Conservation (phyloP, 2,113 vertebrate species). For the Eptesicus fuscus region DNA sequence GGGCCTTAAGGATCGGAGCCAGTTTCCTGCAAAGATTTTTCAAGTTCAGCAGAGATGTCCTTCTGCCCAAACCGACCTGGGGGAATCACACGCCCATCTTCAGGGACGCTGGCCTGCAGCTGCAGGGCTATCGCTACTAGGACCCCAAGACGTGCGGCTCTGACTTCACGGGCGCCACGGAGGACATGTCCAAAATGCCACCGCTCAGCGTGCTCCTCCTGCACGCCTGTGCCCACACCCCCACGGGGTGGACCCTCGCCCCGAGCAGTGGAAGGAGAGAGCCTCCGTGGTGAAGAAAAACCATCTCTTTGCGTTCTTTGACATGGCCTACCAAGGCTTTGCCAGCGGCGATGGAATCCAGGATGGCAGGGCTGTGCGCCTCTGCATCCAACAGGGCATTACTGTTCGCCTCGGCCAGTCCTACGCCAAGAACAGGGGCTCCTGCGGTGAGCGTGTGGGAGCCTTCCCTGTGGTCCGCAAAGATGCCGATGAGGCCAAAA, state of each 20-base stretch:
- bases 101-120: conserved; percentile 93
- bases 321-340: conserved; percentile 99
- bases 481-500: conserved; percentile 92
- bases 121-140: conserved; percentile 94
- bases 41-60: conserved; percentile 88
- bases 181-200: conserved; percentile 97
- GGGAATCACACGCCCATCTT: conserved; percentile 98
- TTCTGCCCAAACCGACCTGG: conserved; percentile 96
- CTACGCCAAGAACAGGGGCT: conserved; percentile 98
- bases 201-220: conserved; percentile 92
- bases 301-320: conserved; percentile 94
- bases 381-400: conserved; percentile 95
- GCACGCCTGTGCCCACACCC: conserved; percentile 97
- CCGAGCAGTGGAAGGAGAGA: conserved; percentile 96
- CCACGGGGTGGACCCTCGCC: conserved; percentile 96
- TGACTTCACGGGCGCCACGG: conserved; percentile 92
- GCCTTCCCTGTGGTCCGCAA: conserved; percentile 94
- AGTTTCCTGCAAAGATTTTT: conserved; percentile 97
- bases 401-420: conserved; percentile 93
- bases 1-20: conserved; percentile 93
- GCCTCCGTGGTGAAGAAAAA: conserved; percentile 90
- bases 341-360: conserved; percentile 95
- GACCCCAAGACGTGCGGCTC: conserved; percentile 95
- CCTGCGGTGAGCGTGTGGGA: conserved; percentile 96
- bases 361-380: conserved; percentile 95